phyloP scores from a whole-genome alignment of 2,888 invertebrate genomes.

The Syritta pipiens region DNA sequence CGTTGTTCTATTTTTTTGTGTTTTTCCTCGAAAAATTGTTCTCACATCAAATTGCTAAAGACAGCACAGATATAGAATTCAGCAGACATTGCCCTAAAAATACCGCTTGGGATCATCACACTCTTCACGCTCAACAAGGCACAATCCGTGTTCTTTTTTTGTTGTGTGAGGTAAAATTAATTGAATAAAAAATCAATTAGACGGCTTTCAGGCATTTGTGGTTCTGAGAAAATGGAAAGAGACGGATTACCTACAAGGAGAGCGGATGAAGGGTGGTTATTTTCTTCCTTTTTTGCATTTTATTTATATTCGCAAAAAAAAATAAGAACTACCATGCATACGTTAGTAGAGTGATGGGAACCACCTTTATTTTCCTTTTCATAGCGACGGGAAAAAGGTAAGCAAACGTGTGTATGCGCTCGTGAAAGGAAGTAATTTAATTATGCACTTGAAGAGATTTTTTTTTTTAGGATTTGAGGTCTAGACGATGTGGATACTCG shows the following conservation, averaged over 20 bases:
- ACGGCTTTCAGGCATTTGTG: constrained; percentile 51
- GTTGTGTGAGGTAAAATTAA: constrained; percentile 42
- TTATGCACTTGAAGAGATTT: constrained; percentile 30
- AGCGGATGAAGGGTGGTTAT: background rate
- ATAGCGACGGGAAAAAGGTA: constrained; percentile 22
- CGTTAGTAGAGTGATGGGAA: constrained; percentile 9
- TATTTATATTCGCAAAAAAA: background rate
- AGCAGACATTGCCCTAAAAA: constrained; percentile 3
- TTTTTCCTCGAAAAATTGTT: background rate
- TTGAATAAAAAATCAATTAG: constrained; percentile 54
- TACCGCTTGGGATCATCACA: constrained; percentile 24
- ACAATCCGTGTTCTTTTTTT: constrained; percentile 28
- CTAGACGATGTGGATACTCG: constrained; percentile 23
- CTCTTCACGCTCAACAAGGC: background rate
- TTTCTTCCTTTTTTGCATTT: background rate
- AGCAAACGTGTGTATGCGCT: constrained; percentile 18
- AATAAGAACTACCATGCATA: constrained; percentile 5
- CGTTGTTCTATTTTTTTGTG: background rate
- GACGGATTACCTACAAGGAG: constrained; percentile 11
- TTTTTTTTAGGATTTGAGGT: constrained; percentile 25
- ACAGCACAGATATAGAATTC: background rate
- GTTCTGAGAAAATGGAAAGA: constrained; percentile 4
- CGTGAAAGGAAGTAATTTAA: constrained; percentile 45
- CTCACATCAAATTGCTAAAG: background rate
- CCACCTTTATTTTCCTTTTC: background rate